A percentile compares a stretch with the other conserved stretches of the same genome.
These are phyloP conservation scores for Pontoporia blainvillei DNA, from an alignment of 2,113 vertebrate species.

Conservation along the genomic window DNA sequence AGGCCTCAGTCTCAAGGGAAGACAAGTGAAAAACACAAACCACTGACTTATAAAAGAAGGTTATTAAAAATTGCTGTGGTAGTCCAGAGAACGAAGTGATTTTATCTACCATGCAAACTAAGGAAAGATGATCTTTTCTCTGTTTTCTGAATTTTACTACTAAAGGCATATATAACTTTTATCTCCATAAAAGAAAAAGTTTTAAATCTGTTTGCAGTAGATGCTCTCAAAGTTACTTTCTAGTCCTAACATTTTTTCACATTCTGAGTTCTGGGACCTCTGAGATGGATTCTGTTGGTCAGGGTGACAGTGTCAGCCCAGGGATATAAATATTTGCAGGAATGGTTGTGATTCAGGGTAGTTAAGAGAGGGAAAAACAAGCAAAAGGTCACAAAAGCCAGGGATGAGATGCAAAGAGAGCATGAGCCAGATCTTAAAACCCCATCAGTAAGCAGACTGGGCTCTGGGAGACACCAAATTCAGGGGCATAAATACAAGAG, in stretches of 20 bases:
- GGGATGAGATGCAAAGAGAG: background rate
- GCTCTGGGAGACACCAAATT: background rate
- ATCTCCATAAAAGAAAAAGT: background rate
- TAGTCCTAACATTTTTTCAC: background rate
- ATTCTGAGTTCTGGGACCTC: background rate
- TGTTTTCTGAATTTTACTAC: background rate
- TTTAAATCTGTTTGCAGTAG: background rate
- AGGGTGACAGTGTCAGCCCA: background rate
- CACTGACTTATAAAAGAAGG: background rate
- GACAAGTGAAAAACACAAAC: background rate
- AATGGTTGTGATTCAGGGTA: background rate
- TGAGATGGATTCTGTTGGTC: background rate
- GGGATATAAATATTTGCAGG: background rate
- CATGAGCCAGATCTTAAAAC: background rate
- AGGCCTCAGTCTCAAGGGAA: background rate
- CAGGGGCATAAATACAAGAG: background rate
- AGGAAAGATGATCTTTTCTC: background rate
- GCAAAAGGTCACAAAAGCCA: background rate
- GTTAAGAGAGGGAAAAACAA: background rate
- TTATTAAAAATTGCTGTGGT: background rate
- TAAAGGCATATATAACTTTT: background rate
- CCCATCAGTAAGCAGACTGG: background rate
- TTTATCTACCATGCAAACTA: background rate
- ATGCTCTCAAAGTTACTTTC: background rate
- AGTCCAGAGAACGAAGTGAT: background rate